A percentile compares a stretch with the other conserved stretches of the same genome.
These are phyloP conservation scores for Paramisgurnus dabryanus DNA, from an alignment of 2,113 vertebrate species.

Conservation along the genomic window DNA sequence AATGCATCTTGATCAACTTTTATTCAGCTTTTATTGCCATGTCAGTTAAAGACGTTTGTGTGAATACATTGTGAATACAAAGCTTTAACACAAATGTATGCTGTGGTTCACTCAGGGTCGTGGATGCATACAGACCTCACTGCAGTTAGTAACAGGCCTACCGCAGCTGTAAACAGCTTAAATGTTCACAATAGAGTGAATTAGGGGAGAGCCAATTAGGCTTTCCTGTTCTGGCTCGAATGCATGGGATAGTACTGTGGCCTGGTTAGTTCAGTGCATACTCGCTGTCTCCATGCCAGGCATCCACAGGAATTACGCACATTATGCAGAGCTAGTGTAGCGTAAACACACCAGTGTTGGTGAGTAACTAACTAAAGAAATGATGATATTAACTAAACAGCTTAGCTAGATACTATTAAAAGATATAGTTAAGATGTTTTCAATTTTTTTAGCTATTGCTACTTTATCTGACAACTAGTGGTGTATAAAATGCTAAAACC, in stretches of 20 bases:
- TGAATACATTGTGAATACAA: background rate
- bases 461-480: no score
- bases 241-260: conserved; percentile 1
- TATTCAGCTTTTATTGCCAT: background rate
- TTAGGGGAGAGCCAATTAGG: conserved; percentile 21
- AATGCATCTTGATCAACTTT: conserved; percentile 3
- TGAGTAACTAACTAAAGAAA: background rate
- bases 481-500: no score
- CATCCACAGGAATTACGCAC: conserved; percentile 4
- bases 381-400: background rate
- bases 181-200: conserved; percentile 3
- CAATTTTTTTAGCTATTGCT: no score
- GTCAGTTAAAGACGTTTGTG: background rate
- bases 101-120: background rate
- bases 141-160: conserved; percentile 7
- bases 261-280: conserved; percentile 33
- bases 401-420: background rate
- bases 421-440: no score
- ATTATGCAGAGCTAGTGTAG: conserved; percentile 1
- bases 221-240: conserved; percentile 5
- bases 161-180: conserved; percentile 32
- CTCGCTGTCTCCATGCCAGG: background rate
- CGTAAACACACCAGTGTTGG: background rate
- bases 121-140: background rate
- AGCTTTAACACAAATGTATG: no score